Evolutionary conservation across 1,140 invertebrate genomes (phyloP).

Genomic region (Drosophila funebris): DNA sequence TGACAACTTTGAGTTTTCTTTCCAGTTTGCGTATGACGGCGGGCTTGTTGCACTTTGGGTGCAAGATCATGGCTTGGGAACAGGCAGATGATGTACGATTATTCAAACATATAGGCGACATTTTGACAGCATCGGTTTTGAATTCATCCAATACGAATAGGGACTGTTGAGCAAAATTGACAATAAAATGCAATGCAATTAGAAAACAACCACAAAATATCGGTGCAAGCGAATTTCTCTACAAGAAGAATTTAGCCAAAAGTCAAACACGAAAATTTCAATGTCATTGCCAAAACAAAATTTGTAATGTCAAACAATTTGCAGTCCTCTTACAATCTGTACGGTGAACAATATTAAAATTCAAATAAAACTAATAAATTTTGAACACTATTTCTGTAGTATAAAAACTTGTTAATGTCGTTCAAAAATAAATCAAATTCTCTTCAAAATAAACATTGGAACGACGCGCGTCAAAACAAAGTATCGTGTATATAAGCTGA

Average conservation of each 20-base stretch:
- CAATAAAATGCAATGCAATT: constrained; percentile 11
- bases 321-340: constrained; percentile 4
- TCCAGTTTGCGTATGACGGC: constrained; percentile 45
- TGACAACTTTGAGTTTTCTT: constrained; percentile 43
- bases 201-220: constrained; percentile 12
- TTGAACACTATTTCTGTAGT: constrained; percentile 2
- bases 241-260: constrained; percentile 25
- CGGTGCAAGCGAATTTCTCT: constrained; percentile 7
- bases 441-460: constrained; percentile 2
- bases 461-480: neutral
- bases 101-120: constrained; percentile 20
- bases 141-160: constrained; percentile 22
- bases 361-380: constrained; percentile 17
- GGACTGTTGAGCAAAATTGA: constrained; percentile 18
- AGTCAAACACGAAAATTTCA: constrained; percentile 30
- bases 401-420: constrained; percentile 5
- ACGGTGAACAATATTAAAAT: constrained; percentile 21
- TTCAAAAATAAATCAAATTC: neutral
- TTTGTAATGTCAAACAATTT: constrained; percentile 17
- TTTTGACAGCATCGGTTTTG: constrained; percentile 12
- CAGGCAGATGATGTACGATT: constrained; percentile 5
- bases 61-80: constrained; percentile 50
- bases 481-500: neutral
- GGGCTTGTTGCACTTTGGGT: constrained; percentile 58
- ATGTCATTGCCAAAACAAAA: constrained; percentile 36